Evolutionary conservation across 1,140 invertebrate species (phyloP).

Genomic region (Cydia fagiglandana): DNA sequence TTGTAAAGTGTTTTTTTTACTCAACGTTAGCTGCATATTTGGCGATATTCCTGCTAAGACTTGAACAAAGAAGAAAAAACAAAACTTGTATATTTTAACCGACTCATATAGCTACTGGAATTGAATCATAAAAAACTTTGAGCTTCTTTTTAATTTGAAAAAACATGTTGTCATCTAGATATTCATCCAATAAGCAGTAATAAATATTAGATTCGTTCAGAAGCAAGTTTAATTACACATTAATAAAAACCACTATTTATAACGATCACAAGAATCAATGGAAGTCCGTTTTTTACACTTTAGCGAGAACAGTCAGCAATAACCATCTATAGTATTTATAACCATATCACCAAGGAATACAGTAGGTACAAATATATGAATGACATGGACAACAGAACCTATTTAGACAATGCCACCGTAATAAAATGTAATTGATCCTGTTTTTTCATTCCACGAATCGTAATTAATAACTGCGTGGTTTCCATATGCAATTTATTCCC

Average conservation of each 20-base stretch:
- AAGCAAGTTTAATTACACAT: neutral
- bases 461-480: constrained; percentile 16
- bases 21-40: too few relatives aligned
- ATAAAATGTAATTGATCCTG: constrained; percentile 13
- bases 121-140: too few relatives aligned
- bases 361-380: neutral
- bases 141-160: too few relatives aligned
- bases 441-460: neutral
- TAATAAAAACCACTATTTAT: neutral
- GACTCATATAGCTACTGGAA: too few relatives aligned
- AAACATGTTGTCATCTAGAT: too few relatives aligned
- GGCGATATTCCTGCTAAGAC: too few relatives aligned
- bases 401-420: constrained; percentile 2
- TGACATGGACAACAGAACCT: neutral
- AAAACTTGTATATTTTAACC: too few relatives aligned
- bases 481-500: constrained; percentile 13
- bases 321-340: neutral
- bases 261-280: neutral
- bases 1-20: too few relatives aligned
- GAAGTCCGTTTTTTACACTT: neutral
- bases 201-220: neutral
- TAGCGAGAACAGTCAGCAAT: neutral
- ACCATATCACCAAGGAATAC: neutral
- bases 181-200: too few relatives aligned
- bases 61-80: too few relatives aligned